Conservation (phyloP, 2,797 vertebrate genomes). For the Pangasius sanitwongsei region DNA sequence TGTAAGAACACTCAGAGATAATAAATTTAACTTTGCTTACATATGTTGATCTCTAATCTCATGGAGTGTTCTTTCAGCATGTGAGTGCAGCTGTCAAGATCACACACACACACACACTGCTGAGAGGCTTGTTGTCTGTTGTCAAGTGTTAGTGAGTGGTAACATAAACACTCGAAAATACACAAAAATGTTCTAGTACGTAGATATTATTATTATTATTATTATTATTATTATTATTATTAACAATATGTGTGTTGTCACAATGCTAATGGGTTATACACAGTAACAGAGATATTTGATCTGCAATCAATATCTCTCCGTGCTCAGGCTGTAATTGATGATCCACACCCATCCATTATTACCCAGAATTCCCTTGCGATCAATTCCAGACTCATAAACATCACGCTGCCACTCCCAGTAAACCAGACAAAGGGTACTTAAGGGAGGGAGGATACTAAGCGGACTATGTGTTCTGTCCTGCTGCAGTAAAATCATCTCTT, state of each 20-base stretch:
- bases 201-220: neutral
- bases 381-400: constrained; percentile 16
- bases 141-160: constrained; percentile 64
- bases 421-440: neutral
- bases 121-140: constrained; percentile 40
- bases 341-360: constrained; percentile 12
- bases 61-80: neutral
- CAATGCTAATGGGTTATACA: neutral
- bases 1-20: neutral
- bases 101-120: neutral
- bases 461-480: neutral
- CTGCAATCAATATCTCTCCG: neutral
- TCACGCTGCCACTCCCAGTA: constrained; percentile 16
- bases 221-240: neutral
- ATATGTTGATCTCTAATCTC: neutral
- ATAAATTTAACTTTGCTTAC: neutral
- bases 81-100: neutral
- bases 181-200: neutral
- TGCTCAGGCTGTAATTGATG: neutral
- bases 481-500: neutral
- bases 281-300: neutral
- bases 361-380: constrained; percentile 29
- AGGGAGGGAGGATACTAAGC: neutral
- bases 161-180: neutral
- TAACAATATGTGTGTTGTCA: neutral